phyloP scores from a whole-genome alignment of 1,140 invertebrate genomes.

The Planococcus citri region DNA sequence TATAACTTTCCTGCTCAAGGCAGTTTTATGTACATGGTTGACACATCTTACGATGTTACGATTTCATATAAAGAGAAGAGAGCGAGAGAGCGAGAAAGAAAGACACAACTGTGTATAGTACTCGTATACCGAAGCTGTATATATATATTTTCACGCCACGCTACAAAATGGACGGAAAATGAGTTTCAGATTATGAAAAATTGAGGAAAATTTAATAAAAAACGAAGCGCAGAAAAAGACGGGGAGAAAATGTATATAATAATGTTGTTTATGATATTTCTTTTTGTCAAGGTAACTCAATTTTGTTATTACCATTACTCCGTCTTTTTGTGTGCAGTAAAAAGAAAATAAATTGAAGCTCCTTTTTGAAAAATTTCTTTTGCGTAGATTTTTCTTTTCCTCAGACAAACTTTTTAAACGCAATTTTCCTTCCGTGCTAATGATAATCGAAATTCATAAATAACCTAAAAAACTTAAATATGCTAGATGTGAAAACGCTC shows the following conservation, averaged over 20 bases:
- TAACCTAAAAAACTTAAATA: background rate
- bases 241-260: constrained; percentile 21
- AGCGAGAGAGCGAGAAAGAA: too few species aligned
- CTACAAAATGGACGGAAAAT: constrained; percentile 17
- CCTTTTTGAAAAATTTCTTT: constrained; percentile 11
- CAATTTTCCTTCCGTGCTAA: background rate
- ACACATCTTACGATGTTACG: constrained; percentile 16
- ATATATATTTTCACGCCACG: background rate
- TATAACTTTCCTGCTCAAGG: constrained; percentile 10
- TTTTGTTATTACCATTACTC: constrained; percentile 20
- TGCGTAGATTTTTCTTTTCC: constrained; percentile 1
- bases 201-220: constrained; percentile 22
- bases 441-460: background rate
- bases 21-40: constrained; percentile 15
- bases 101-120: constrained; percentile 12
- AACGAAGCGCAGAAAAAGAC: constrained; percentile 21
- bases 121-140: background rate
- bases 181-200: constrained; percentile 21
- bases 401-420: background rate
- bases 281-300: constrained; percentile 18
- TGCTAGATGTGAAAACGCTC: too few species aligned
- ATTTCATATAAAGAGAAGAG: constrained; percentile 13
- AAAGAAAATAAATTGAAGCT: constrained; percentile 19
- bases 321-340: background rate
- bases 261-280: constrained; percentile 20